Evolutionary conservation across 2,113 vertebrate species (phyloP), one percentile per base, ranked within the genome.

Genomic region (Anthoscopus minutus): DNA sequence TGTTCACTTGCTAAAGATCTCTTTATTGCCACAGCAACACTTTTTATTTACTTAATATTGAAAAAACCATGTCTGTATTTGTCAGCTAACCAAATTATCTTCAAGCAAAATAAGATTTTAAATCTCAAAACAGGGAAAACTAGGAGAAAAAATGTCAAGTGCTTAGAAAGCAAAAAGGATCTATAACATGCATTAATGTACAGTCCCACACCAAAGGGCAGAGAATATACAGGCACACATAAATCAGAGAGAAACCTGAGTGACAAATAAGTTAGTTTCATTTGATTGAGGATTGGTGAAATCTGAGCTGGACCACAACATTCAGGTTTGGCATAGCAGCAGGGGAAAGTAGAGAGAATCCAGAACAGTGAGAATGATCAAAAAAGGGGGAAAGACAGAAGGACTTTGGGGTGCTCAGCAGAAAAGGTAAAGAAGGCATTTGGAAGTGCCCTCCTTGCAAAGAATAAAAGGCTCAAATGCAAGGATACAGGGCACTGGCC

Each of bases 121-220:
- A 88, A 88, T 81, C 76, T 95, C 86, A 93, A 93, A 95, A 50
- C 9, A 66, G 47, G 38, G 50, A 91, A 90, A 86, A 71, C 84
- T 54, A 67, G 47, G 30, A 28, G 24, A 0, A 65, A 62, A 94
- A 91, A 91, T 47, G 82, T 81, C 86, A 90, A 94, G 33, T 88
- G 64, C 23, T 81, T 83, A 73, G 76, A 81, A 95, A 90, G 54
- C 17, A 89, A 48, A 76, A 90, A 79, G 33, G 10, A 83, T 90
- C 88, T 78, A 14, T 86, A 73, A 61, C 13, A 58, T 67, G 45
- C n/a, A 86, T 83, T 89, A 86, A 66, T 78, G 50, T 83, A 88
- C 44, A 90, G 60, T 81, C 38, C 33, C 58, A 35, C 42, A 70
- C 47, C 66, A 86, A 95, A 92, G 67, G 74, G 60, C 82, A 88